Percentiles rank a stretch among this genome's conserved stretches.
Evolutionary conservation across 2,113 vertebrate species (phyloP).

Genomic region (Brienomyrus longianalis): DNA sequence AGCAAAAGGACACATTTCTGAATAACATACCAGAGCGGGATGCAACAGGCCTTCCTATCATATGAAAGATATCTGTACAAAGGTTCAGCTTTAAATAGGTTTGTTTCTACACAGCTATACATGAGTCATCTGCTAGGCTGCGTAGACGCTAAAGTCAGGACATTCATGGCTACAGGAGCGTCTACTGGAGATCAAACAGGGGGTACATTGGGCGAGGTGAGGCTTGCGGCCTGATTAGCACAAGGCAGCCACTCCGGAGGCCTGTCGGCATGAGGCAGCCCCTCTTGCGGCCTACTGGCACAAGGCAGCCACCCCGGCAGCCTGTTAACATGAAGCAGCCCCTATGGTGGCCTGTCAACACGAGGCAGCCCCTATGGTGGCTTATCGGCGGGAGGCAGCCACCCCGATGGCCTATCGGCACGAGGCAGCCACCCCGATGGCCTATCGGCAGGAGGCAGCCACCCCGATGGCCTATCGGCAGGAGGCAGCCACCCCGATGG

Average conservation of each 20-base stretch:
- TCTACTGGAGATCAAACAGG: neutral
- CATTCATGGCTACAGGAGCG: neutral
- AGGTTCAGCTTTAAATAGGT: slow-evolving; percentile 18
- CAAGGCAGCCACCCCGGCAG: neutral
- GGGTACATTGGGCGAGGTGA: neutral
- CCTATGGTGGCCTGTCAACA: neutral
- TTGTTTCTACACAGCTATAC: slow-evolving; percentile 44
- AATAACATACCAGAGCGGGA: slow-evolving; percentile 32
- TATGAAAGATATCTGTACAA: slow-evolving; percentile 36
- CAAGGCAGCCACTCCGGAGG: neutral
- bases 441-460: neutral
- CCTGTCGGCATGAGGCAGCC: neutral
- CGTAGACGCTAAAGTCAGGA: neutral
- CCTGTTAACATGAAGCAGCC: neutral
- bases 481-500: neutral
- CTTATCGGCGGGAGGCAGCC: too few species aligned
- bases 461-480: neutral
- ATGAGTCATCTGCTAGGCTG: slow-evolving; percentile 11
- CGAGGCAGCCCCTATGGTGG: neutral
- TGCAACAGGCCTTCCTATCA: slow-evolving; percentile 31
- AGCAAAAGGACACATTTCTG: slow-evolving; percentile 30
- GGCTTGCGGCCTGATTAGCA: neutral
- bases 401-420: too few species aligned
- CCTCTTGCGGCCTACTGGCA: too few species aligned
- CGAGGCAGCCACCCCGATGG: neutral